Conservation (phyloP, 2,113 vertebrate species). For the Sceloporus tristichus region DNA sequence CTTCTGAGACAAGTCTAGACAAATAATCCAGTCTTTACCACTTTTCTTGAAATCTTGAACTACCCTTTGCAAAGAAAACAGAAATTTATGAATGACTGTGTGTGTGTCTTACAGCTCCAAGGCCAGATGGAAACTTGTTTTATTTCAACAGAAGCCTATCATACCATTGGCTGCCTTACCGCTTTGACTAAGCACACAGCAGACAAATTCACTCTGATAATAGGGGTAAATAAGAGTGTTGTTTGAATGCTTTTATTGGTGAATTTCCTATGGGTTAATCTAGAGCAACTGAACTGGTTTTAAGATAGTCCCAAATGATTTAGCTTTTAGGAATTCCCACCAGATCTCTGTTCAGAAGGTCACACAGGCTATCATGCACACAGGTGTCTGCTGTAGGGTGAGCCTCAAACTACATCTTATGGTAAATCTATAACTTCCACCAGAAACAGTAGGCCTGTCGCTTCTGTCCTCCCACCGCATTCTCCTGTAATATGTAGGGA, state of each 20-base stretch:
- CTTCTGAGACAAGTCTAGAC: background rate
- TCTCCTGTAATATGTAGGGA: no score
- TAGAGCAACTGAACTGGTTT: background rate
- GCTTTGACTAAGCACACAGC: conserved; percentile 78
- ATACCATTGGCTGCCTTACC: conserved; percentile 81
- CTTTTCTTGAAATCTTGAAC: background rate
- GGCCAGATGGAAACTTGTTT: conserved; percentile 87
- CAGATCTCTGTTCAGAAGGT: background rate
- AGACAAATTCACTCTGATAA: conserved; percentile 81
- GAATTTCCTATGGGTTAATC: background rate
- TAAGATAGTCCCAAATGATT: background rate
- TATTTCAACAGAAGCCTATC: conserved; percentile 83
- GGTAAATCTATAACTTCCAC: background rate
- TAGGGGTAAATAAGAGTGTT: conserved; percentile 83
- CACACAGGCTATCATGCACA: no score
- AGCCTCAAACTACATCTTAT: background rate
- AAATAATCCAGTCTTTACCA: background rate
- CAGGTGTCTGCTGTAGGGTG: no score
- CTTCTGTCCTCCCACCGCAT: background rate
- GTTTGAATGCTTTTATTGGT: background rate
- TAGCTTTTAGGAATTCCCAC: background rate
- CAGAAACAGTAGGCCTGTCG: no score
- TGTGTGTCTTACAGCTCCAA: conserved; percentile 82
- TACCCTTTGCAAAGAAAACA: background rate
- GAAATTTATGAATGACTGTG: background rate